A percentile compares a stretch with the other conserved stretches of the same genome.
Evolutionary conservation across 2,888 invertebrate genomes (phyloP).

Genomic region (Bedellia somnulentella): DNA sequence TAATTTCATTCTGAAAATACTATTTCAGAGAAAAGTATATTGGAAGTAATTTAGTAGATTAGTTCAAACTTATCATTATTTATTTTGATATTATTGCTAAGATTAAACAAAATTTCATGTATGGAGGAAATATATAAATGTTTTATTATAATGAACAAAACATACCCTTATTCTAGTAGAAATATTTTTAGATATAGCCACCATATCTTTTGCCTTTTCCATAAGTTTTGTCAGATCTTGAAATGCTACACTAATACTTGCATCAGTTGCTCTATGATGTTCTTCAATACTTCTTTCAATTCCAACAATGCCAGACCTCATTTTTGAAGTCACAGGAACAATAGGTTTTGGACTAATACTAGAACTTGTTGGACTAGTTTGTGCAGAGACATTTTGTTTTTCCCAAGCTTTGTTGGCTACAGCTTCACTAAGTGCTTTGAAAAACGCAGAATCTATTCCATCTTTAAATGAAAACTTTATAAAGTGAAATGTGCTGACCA

Average conservation of each 20-base stretch:
- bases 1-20: too few species aligned
- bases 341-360: constrained; percentile 21
- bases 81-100: too few species aligned
- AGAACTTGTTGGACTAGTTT: constrained; percentile 14
- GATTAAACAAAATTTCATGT: too few species aligned
- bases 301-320: constrained; percentile 89
- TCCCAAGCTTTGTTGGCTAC: constrained; percentile 69
- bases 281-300: constrained; percentile 92
- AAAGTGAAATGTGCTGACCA: constrained; percentile 69
- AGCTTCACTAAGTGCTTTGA: constrained; percentile 64
- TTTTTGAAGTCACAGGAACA: constrained; percentile 60
- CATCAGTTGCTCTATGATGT: constrained; percentile 87
- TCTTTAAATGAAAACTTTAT: constrained; percentile 87
- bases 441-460: constrained; percentile 69
- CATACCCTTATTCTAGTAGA: constrained; percentile 83
- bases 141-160: too few species aligned
- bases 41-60: too few species aligned
- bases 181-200: constrained; percentile 85
- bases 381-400: constrained; percentile 18
- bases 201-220: constrained; percentile 98
- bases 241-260: constrained; percentile 91
- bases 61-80: too few species aligned
- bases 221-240: constrained; percentile 94
- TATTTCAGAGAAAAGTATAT: too few species aligned
- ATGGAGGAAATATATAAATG: too few species aligned